Conservation (phyloP, 2,797 vertebrate genomes). For the Loris lydekkerianus region DNA sequence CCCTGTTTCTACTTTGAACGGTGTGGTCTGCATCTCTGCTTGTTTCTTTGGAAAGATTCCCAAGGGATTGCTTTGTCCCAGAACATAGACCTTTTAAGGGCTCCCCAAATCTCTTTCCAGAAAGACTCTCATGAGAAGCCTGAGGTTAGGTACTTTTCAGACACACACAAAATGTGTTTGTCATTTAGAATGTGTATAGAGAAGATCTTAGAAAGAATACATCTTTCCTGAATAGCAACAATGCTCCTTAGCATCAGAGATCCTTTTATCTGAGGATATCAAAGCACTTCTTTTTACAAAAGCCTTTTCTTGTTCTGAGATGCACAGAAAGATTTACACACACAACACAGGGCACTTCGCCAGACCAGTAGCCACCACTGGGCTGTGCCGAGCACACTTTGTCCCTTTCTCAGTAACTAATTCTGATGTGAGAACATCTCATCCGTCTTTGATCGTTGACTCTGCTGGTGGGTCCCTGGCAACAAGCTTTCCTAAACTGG, state of each 20-base stretch:
- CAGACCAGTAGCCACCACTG: not conserved
- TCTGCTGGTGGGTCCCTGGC: not conserved
- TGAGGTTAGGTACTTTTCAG: constrained; percentile 33
- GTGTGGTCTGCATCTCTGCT: not conserved
- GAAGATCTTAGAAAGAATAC: constrained; percentile 17
- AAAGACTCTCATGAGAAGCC: not conserved
- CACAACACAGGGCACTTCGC: not conserved
- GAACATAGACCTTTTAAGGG: not conserved
- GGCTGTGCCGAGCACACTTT: not conserved
- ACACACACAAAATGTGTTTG: not conserved
- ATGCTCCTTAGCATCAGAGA: not conserved
- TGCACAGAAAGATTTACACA: not conserved
- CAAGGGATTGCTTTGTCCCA: not conserved
- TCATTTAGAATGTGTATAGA: constrained; percentile 4
- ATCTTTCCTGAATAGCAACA: constrained; percentile 37
- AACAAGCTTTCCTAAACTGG: not conserved
- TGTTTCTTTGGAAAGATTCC: constrained; percentile 12
- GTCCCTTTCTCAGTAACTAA: not conserved
- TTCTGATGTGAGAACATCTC: not conserved
- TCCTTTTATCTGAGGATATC: constrained; percentile 55
- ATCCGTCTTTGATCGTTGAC: not conserved
- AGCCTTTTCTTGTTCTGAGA: not conserved
- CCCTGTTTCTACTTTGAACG: not conserved
- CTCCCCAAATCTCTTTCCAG: constrained; percentile 33
- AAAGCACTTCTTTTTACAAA: not conserved